Evolutionary conservation across 2,797 vertebrate species (phyloP), one percentile per base, ranked within the genome.

Genomic region (Sarcophilus harrisii): DNA sequence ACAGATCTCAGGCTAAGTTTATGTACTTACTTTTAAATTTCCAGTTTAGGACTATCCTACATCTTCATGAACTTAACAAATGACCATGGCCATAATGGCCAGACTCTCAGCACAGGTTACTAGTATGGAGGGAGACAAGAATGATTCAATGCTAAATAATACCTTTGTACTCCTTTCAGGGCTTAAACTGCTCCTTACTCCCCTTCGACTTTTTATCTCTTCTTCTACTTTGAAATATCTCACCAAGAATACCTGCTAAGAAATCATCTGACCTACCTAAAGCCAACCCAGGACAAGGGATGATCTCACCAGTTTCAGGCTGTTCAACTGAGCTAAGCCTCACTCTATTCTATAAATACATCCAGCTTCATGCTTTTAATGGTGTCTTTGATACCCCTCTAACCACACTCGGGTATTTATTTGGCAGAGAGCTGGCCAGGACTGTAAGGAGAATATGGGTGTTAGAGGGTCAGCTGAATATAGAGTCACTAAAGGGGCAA

Each of bases 301-400:
- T 94, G 92, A 97, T 95, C 90, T 96, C 96, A 94, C 94, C 8
- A 87, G 5, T 91, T 96, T 97, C 93, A 0, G 32, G 66, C 18
- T 92, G 94, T 54, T 95, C 57, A 16, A 10, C 55, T 0, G 1
- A 1, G 10, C 45, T 95, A 93, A 54, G 94, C n/a, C 0, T 1
- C 87, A 16, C 93, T 21, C 1, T 21, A 1, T 12, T 94, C 58
- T 24, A 89, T 49, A 93, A 29, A 92, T 16, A 52, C 52, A 59
- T n/a, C 30, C 59, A 52, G 94, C 59, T 54, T 52, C 0, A 2
- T 38, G 87, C 24, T 32, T 58, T 94, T 87, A 3, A 89, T 93
- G 90, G 87, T 92, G 91, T 95, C 57, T 73, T 52, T 91, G 52
- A 81, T 58, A 66, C 57, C 91, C 60, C 93, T 90, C 94, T 91